phyloP scores from a whole-genome alignment of 2,888 invertebrate species.

The Cantharis nigra region DNA sequence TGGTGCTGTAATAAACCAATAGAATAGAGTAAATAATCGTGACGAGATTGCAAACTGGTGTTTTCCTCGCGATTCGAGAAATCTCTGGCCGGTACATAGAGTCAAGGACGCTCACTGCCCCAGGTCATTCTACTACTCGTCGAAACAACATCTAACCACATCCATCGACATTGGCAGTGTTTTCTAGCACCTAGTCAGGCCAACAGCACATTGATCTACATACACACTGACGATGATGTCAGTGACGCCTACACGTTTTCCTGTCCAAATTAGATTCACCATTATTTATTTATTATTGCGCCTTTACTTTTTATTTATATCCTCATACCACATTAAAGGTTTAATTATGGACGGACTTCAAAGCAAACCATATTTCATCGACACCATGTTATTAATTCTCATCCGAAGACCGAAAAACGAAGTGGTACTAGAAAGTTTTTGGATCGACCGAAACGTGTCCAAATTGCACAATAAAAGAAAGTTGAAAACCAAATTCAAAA shows the following conservation, averaged over 20 bases:
- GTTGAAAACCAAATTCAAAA: neutral
- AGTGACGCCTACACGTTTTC: conserved; percentile 45
- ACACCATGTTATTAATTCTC: neutral
- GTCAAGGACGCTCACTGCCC: conserved; percentile 42
- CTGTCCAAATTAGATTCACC: conserved; percentile 19
- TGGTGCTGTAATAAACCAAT: neutral
- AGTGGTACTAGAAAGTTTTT: neutral
- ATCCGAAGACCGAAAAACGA: neutral
- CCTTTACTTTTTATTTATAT: conserved; percentile 1
- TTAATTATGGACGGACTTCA: neutral
- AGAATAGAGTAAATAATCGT: conserved; percentile 27
- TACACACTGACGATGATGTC: conserved; percentile 45
- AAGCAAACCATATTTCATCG: neutral
- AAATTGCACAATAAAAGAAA: neutral
- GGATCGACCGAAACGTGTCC: neutral
- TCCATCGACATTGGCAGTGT: conserved; percentile 22
- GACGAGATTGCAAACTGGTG: conserved; percentile 28
- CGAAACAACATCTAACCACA: conserved; percentile 34
- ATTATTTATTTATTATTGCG: conserved; percentile 1
- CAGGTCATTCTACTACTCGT: conserved; percentile 39
- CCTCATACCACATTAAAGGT: neutral
- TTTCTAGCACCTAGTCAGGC: conserved; percentile 28
- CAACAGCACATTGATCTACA: conserved; percentile 38
- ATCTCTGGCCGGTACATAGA: conserved; percentile 34
- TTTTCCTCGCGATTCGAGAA: conserved; percentile 31